phyloP scores from a whole-genome alignment of 2,888 invertebrate genomes.

The Abscondita cerata region DNA sequence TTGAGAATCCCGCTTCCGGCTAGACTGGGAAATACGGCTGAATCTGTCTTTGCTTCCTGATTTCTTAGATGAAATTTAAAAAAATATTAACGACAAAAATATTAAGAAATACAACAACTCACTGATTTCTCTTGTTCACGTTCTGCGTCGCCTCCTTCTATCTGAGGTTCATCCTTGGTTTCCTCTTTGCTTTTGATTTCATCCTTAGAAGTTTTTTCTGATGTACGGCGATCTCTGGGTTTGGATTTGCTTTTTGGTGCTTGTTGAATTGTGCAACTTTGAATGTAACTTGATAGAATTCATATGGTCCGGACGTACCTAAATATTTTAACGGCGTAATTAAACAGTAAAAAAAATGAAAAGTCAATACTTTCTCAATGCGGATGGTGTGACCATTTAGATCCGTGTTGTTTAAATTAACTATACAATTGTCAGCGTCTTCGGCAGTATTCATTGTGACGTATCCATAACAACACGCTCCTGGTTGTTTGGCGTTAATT shows the following conservation, averaged over 20 bases:
- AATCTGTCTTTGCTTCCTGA: constrained; percentile 44
- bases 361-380: constrained; percentile 78
- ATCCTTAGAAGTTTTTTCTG: no score
- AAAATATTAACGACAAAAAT: no score
- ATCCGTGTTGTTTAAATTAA: constrained; percentile 90
- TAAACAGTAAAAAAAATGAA: not conserved
- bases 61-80: constrained; percentile 46
- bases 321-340: constrained; percentile 37
- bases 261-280: constrained; percentile 22
- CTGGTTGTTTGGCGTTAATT: constrained; percentile 91
- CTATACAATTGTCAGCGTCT: constrained; percentile 90
- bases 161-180: not conserved
- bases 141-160: no score
- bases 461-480: constrained; percentile 93
- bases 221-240: constrained; percentile 4
- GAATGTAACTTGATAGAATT: constrained; percentile 46
- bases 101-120: no score
- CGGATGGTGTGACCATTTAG: constrained; percentile 94
- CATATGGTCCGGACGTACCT: constrained; percentile 55
- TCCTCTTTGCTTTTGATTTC: no score
- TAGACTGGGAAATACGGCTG: constrained; percentile 50
- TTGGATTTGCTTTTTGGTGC: not conserved
- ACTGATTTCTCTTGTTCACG: no score
- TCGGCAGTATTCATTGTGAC: constrained; percentile 92
- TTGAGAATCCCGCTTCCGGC: constrained; percentile 63